Evolutionary conservation across 2,113 vertebrate genomes (phyloP).

Genomic region (Pteropus alecto): DNA sequence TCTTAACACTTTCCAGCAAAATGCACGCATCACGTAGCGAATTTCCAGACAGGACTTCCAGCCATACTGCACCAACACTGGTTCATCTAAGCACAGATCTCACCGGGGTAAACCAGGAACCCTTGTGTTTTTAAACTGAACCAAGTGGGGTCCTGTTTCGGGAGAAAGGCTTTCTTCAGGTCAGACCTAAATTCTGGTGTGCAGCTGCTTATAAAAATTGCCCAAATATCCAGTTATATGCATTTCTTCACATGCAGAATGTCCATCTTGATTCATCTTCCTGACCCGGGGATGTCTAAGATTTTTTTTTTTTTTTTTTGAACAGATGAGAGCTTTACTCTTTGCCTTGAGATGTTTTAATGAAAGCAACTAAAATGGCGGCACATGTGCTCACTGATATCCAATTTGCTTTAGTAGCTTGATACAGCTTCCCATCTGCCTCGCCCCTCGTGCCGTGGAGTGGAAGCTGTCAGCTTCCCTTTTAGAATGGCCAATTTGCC

Average conservation of each 20-base stretch:
- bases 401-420: not conserved
- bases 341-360: constrained; percentile 31
- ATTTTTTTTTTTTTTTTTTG: not conserved
- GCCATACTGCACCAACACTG: not conserved
- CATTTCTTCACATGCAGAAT: not conserved
- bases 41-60: not conserved
- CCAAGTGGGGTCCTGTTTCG: constrained; percentile 51
- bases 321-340: not conserved
- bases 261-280: not conserved
- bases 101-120: not conserved
- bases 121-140: constrained; percentile 64
- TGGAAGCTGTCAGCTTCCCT: not conserved
- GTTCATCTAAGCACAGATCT: constrained; percentile 39
- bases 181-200: not conserved
- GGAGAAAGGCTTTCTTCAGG: constrained; percentile 47
- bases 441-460: not conserved
- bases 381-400: not conserved
- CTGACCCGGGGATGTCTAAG: not conserved
- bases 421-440: not conserved
- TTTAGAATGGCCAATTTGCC: not conserved
- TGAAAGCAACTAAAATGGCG: not conserved
- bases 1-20: not conserved
- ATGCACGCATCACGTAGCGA: not conserved
- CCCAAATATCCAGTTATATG: not conserved
- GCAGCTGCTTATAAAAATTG: not conserved